A percentile compares a stretch with the other conserved stretches of the same genome.
Conservation (phyloP, 2,797 vertebrate species). For the Xenopus petersii region DNA sequence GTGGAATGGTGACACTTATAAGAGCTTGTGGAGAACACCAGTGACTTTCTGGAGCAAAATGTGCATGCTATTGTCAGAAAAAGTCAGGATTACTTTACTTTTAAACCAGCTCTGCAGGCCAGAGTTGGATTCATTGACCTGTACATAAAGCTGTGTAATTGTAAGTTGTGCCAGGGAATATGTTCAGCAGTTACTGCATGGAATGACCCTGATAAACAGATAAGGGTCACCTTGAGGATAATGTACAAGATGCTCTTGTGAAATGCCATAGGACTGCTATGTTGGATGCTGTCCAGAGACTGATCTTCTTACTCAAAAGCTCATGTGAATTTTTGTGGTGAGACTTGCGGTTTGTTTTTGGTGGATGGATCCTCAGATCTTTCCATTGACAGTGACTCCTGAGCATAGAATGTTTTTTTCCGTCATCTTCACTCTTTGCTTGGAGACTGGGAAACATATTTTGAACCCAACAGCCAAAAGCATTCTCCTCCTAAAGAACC, state of each 20-base stretch:
- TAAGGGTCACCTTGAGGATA: neutral
- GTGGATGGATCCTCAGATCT: slow-evolving; percentile 14
- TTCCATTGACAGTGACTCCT: slow-evolving; percentile 1
- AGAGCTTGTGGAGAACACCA: too few species aligned
- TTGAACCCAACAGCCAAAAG: too few species aligned
- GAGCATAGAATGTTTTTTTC: neutral
- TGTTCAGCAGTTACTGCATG: neutral
- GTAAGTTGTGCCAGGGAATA: neutral
- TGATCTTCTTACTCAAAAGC: slow-evolving; percentile 28
- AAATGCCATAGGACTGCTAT: neutral
- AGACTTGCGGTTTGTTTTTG: slow-evolving; percentile 30
- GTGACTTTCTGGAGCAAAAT: too few species aligned
- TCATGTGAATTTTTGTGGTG: slow-evolving; percentile 28
- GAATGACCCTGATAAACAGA: neutral
- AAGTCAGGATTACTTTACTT: too few species aligned
- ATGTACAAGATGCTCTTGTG: neutral
- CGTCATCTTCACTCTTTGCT: too few species aligned
- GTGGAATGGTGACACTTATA: too few species aligned
- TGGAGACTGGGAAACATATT: too few species aligned
- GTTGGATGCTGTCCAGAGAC: slow-evolving; percentile 28
- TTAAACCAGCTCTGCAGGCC: too few species aligned
- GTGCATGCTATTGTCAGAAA: too few species aligned
- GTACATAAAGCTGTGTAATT: slow-evolving; percentile 4
- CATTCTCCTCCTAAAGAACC: neutral
- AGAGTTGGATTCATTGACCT: neutral